These are phyloP conservation scores for Entomyzon cyanotis DNA, from an alignment of 2,113 vertebrate genomes.

Conservation along the genomic window DNA sequence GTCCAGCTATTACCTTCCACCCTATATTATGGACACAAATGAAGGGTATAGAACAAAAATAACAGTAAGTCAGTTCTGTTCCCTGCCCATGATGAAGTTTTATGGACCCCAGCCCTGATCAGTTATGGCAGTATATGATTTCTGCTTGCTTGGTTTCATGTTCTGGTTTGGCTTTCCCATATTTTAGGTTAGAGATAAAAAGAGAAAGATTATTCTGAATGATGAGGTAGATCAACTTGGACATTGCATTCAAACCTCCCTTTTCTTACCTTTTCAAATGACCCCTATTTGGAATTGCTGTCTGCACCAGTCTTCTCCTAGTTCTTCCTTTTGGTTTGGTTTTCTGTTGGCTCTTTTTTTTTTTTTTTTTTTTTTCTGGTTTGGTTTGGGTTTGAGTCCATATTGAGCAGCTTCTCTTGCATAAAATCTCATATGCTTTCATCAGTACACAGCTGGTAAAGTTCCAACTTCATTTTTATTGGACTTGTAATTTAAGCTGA, in stretches of 20 bases:
- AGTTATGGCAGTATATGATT: not conserved
- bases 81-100: not conserved
- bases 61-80: not conserved
- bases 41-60: not conserved
- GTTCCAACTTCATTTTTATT: constrained; percentile 63
- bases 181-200: constrained; percentile 6
- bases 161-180: not conserved
- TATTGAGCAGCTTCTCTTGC: constrained; percentile 54
- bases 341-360: not conserved
- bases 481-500: constrained; percentile 63
- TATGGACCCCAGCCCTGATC: not conserved
- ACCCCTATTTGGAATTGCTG: not conserved
- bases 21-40: not conserved
- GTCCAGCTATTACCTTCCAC: not conserved
- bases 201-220: not conserved
- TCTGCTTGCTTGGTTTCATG: not conserved
- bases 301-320: not conserved
- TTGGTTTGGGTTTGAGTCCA: constrained; percentile 26
- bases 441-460: constrained; percentile 57
- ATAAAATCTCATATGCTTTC: constrained; percentile 56
- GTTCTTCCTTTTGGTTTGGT: not conserved
- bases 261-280: not conserved
- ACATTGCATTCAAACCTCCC: not conserved
- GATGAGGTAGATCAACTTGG: not conserved
- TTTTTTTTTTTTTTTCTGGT: not conserved